phyloP scores from a whole-genome alignment of 2,888 invertebrate species.

The Caradrina clavipalpis region DNA sequence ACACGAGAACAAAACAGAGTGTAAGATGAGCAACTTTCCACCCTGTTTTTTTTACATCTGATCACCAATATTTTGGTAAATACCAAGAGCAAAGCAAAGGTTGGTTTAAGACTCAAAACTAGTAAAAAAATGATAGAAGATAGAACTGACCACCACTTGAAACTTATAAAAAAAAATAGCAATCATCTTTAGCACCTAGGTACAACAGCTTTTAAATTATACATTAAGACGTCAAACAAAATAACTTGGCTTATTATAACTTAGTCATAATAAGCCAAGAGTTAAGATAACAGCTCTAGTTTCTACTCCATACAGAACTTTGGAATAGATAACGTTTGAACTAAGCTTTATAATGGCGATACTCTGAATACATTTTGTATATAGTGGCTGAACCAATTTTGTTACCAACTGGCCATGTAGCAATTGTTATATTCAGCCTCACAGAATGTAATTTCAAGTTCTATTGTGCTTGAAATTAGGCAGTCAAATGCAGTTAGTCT shows the following conservation, averaged over 20 bases:
- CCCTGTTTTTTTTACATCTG: neutral
- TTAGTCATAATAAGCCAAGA: conserved; percentile 36
- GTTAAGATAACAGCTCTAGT: conserved; percentile 50
- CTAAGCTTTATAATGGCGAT: conserved; percentile 26
- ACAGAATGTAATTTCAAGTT: conserved; percentile 33
- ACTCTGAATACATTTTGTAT: conserved; percentile 24
- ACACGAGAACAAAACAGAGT: too few relatives aligned
- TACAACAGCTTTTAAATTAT: conserved; percentile 19
- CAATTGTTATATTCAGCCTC: neutral
- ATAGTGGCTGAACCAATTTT: conserved; percentile 26
- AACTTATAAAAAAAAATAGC: conserved; percentile 3
- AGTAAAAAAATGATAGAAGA: neutral
- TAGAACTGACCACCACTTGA: neutral
- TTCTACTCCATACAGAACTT: conserved; percentile 42
- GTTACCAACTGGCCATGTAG: neutral
- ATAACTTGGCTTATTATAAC: neutral
- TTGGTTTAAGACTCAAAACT: neutral
- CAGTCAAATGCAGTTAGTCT: conserved; percentile 36
- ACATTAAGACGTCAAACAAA: conserved; percentile 23
- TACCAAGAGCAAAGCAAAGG: neutral
- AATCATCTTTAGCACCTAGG: neutral
- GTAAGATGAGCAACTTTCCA: too few relatives aligned
- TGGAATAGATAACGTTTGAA: conserved; percentile 22
- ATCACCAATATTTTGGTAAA: neutral
- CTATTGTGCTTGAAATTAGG: conserved; percentile 35